These are phyloP conservation scores for Stenolophus ochropezus DNA, from an alignment of 2,888 invertebrate species.

Conservation along the genomic window DNA sequence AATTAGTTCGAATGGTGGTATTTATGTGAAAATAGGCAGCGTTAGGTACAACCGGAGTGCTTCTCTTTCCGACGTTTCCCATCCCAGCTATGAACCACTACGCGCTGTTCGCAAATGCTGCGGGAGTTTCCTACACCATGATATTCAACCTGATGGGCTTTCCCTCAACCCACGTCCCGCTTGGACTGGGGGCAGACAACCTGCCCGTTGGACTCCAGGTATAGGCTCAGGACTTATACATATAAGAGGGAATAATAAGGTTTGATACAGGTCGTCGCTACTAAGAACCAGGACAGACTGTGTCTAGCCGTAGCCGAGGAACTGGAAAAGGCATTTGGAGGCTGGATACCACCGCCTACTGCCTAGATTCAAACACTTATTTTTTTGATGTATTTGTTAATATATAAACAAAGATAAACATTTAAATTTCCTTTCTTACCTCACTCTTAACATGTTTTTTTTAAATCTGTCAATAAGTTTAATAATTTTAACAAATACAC, in stretches of 20 bases:
- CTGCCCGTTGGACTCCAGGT: constrained; percentile 88
- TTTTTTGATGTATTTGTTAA: background rate
- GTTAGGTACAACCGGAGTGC: constrained; percentile 82
- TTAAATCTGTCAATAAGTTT: too few relatives aligned
- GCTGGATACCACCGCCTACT: constrained; percentile 81
- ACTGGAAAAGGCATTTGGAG: constrained; percentile 86
- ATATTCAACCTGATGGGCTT: constrained; percentile 83
- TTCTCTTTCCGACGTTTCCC: constrained; percentile 83
- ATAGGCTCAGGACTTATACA: too few relatives aligned
- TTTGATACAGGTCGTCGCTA: constrained; percentile 84
- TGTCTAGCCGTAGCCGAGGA: constrained; percentile 88
- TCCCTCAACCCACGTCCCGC: constrained; percentile 85
- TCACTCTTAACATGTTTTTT: too few relatives aligned
- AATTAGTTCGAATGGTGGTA: too few relatives aligned
- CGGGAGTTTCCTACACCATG: constrained; percentile 79
- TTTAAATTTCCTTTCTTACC: background rate
- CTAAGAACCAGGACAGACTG: constrained; percentile 84
- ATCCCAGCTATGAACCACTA: constrained; percentile 80
- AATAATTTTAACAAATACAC: too few relatives aligned
- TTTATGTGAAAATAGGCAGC: too few relatives aligned
- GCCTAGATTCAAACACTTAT: background rate
- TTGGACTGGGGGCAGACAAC: constrained; percentile 78
- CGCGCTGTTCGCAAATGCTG: constrained; percentile 76
- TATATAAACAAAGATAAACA: background rate
- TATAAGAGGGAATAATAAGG: too few relatives aligned